These are phyloP conservation scores for Harmothoe impar DNA, from an alignment of 2,888 invertebrate genomes.

Conservation along the genomic window DNA sequence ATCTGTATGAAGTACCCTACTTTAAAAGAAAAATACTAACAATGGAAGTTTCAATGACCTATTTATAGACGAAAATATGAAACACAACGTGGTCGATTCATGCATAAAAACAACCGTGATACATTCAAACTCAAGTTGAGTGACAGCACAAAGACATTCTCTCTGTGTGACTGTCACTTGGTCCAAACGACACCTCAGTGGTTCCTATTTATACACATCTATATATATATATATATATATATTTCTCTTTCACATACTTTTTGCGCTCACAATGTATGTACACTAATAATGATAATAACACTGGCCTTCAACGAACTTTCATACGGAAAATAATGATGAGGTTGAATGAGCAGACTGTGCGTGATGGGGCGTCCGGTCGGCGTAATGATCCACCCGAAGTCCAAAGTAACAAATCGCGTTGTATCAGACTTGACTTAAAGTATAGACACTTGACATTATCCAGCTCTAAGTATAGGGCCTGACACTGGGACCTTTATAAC, in stretches of 20 bases:
- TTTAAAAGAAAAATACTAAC: background rate
- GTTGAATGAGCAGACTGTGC: background rate
- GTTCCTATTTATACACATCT: background rate
- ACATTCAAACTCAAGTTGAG: background rate
- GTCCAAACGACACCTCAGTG: background rate
- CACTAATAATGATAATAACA: background rate
- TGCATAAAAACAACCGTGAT: background rate
- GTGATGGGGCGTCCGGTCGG: background rate
- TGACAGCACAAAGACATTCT: conserved; percentile 20
- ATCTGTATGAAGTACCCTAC: background rate
- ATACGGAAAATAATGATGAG: background rate
- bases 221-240: no score
- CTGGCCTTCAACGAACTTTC: background rate
- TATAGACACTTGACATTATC: no score
- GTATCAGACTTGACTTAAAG: no score
- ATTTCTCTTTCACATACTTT: background rate
- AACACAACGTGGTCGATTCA: conserved; percentile 14
- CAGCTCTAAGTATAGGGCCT: background rate
- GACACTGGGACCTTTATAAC: background rate
- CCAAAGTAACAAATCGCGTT: no score
- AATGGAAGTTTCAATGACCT: no score
- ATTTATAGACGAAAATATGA: background rate
- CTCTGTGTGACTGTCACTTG: background rate
- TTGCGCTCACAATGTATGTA: background rate
- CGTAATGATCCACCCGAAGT: background rate